These are phyloP conservation scores for Lasioglossum pauxillum DNA, from an alignment of 2,888 invertebrate genomes.

Conservation along the genomic window DNA sequence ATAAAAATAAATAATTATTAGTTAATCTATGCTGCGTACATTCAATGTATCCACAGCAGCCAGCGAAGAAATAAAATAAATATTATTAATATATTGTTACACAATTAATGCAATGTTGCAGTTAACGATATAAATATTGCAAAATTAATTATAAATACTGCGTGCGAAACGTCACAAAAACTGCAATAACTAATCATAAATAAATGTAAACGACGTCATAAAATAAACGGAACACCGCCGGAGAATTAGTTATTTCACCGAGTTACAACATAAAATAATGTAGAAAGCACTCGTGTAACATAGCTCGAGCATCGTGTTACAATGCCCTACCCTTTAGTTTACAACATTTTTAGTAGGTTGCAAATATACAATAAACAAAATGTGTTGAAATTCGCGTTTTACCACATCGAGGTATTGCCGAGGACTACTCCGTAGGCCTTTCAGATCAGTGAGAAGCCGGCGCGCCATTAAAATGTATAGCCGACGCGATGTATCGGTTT, in stretches of 20 bases:
- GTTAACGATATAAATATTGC: not conserved
- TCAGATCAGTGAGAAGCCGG: not conserved
- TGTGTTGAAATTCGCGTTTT: not conserved
- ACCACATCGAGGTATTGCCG: not conserved
- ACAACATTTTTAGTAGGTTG: slow-evolving; percentile 20
- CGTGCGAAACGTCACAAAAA: not conserved
- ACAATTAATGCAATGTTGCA: not conserved
- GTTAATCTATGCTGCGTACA: too few relatives aligned
- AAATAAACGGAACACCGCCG: not conserved
- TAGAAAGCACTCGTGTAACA: not conserved
- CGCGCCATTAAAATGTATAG: slow-evolving; percentile 20
- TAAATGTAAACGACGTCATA: too few relatives aligned
- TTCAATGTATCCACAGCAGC: not conserved
- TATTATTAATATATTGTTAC: not conserved
- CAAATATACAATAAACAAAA: slow-evolving; percentile 47
- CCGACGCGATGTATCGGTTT: slow-evolving; percentile 29
- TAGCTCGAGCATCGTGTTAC: not conserved
- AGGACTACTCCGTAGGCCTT: not conserved
- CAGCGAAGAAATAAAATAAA: not conserved
- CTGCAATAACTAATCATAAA: not conserved
- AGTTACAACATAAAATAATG: not conserved
- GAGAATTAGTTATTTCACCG: not conserved
- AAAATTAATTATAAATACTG: slow-evolving; percentile 1
- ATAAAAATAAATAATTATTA: not conserved
- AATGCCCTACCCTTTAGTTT: slow-evolving; percentile 18